These are phyloP conservation scores for Mormyrus iriodes DNA, from an alignment of 2,113 vertebrate species.

Conservation along the genomic window DNA sequence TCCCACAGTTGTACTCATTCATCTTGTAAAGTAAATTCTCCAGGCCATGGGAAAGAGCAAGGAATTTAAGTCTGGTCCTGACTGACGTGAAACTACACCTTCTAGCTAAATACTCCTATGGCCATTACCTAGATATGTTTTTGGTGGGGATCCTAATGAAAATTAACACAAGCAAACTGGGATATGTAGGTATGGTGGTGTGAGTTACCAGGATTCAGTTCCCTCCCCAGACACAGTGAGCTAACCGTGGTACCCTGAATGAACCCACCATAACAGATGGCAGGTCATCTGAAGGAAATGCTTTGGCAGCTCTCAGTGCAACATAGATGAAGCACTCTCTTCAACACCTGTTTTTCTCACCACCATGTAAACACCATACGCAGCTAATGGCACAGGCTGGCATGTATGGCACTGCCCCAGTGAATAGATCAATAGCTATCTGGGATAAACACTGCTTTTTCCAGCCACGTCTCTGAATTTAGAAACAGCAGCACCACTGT, in stretches of 20 bases:
- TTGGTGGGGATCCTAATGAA: neutral
- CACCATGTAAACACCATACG: neutral
- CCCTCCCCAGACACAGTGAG: neutral
- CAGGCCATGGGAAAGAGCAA: neutral
- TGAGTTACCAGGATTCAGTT: neutral
- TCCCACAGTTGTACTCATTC: neutral
- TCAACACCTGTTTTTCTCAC: neutral
- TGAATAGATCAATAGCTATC: neutral
- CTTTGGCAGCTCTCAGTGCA: neutral
- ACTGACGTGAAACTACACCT: neutral
- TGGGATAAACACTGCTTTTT: neutral
- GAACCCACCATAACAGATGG: neutral
- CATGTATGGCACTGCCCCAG: no score
- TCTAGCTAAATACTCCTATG: neutral
- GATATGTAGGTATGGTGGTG: neutral
- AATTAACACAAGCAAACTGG: neutral
- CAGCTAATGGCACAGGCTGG: neutral
- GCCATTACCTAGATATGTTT: neutral
- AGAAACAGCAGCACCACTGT: constrained; percentile 7
- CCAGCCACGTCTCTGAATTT: constrained; percentile 6
- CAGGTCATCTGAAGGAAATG: neutral
- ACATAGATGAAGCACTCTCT: neutral
- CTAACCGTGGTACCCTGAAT: neutral
- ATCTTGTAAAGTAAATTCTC: neutral
- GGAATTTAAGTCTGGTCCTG: neutral